Conservation (phyloP, 2,888 invertebrate genomes). For the Nymphalis urticae region DNA sequence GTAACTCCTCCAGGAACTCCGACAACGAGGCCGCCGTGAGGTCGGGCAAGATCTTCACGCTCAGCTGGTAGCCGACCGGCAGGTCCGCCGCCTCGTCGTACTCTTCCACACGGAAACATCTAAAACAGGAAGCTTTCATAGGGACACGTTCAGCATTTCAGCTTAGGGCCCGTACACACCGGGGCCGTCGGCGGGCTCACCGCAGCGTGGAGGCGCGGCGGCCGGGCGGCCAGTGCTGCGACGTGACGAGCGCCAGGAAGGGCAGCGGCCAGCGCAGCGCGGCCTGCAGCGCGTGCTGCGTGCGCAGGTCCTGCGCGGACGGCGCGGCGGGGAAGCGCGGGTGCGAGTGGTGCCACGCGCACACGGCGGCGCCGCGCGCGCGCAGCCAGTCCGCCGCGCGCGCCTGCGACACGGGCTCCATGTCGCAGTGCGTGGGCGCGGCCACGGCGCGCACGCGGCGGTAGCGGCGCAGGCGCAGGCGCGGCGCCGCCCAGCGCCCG, state of each 20-base stretch:
- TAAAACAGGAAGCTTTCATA: conserved; percentile 38
- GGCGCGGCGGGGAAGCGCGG: conserved; percentile 87
- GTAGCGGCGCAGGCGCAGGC: conserved; percentile 63
- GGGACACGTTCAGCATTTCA: neutral
- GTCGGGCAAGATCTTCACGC: conserved; percentile 73
- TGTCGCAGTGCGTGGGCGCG: conserved; percentile 87
- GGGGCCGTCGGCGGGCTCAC: neutral
- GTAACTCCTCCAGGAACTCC: conserved; percentile 61
- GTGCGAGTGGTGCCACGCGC: conserved; percentile 91
- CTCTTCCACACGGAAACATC: conserved; percentile 80
- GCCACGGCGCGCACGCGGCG: conserved; percentile 84
- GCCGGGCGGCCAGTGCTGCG: conserved; percentile 80
- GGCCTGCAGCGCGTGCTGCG: conserved; percentile 80
- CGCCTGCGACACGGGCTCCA: conserved; percentile 86
- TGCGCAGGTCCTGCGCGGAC: conserved; percentile 85
- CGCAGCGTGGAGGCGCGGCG: conserved; percentile 42
- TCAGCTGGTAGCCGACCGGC: conserved; percentile 75
- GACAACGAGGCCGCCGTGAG: conserved; percentile 56
- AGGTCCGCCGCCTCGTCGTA: conserved; percentile 42
- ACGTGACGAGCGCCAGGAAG: conserved; percentile 84
- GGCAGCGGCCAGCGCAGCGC: conserved; percentile 64
- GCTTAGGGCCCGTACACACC: no score
- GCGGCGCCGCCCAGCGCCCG: conserved; percentile 63
- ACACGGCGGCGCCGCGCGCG: conserved; percentile 69
- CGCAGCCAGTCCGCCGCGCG: conserved; percentile 82